A percentile compares a stretch with the other conserved stretches of the same genome.
These are phyloP conservation scores for Tinamus guttatus DNA, from an alignment of 2,113 vertebrate genomes.

Conservation along the genomic window DNA sequence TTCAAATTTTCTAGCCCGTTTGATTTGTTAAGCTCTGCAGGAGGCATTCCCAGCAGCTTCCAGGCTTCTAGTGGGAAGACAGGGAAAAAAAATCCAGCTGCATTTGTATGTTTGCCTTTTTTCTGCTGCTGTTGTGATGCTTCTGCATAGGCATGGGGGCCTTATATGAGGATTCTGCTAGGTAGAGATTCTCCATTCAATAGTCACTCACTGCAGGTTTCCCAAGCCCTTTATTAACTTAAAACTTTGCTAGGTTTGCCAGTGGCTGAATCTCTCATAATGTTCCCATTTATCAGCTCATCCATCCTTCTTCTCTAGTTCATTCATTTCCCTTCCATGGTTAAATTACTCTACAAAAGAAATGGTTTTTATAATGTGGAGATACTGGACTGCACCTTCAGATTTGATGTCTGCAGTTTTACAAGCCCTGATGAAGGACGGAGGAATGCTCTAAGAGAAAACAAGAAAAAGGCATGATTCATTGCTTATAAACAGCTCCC, in stretches of 20 bases:
- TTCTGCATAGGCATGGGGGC: background rate
- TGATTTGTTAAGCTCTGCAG: background rate
- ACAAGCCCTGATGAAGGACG: conserved; percentile 48
- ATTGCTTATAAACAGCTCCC: conserved; percentile 28
- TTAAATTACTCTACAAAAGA: background rate
- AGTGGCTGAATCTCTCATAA: background rate
- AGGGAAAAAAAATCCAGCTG: background rate
- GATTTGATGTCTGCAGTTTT: conserved; percentile 9
- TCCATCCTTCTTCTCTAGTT: background rate
- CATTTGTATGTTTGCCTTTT: background rate
- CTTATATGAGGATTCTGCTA: background rate
- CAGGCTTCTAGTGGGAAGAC: background rate
- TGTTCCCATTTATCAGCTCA: background rate
- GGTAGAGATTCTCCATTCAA: background rate
- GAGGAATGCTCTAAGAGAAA: conserved; percentile 47
- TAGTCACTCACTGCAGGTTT: background rate
- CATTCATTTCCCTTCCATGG: background rate
- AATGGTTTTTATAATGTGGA: background rate
- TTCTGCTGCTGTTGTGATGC: background rate
- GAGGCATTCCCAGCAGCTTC: background rate
- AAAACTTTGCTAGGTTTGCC: background rate
- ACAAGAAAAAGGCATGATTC: conserved; percentile 14
- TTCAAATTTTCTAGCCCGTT: background rate
- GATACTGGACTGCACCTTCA: background rate
- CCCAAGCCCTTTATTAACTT: background rate